Evolutionary conservation across 1,140 invertebrate species (phyloP).

Genomic region (Venustaconcha ellipsiformis): DNA sequence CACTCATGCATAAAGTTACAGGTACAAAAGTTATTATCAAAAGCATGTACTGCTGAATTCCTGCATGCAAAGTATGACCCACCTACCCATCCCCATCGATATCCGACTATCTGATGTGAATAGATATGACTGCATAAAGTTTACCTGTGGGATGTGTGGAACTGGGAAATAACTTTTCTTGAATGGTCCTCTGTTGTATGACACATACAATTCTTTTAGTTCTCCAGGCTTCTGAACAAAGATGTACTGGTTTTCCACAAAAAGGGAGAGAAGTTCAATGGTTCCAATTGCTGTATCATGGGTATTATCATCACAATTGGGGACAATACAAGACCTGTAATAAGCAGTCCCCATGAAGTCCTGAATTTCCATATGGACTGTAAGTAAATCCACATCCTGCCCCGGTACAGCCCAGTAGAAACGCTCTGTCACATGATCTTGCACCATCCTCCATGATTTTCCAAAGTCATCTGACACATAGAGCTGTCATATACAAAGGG

Average conservation of each 20-base stretch:
- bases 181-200: constrained; percentile 80
- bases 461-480: constrained; percentile 83
- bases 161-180: constrained; percentile 81
- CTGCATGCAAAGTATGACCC: no score
- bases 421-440: constrained; percentile 79
- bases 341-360: constrained; percentile 25
- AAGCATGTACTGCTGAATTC: no score
- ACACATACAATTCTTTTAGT: constrained; percentile 79
- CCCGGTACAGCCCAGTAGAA: constrained; percentile 74
- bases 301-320: constrained; percentile 34
- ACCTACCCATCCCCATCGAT: no score
- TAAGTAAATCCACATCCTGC: constrained; percentile 60
- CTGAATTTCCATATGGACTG: constrained; percentile 72
- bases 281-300: constrained; percentile 39
- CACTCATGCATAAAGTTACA: no score
- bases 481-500: constrained; percentile 71
- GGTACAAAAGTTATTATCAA: no score
- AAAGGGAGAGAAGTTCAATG: constrained; percentile 81
- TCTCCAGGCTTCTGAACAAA: constrained; percentile 74
- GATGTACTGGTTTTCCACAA: constrained; percentile 85
- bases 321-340: constrained; percentile 27
- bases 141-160: constrained; percentile 72
- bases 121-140: background rate
- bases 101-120: background rate
- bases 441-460: constrained; percentile 76